Base-by-base conservation (phyloP, 1,140 invertebrate species). In the Penaeus indicus region DNA sequence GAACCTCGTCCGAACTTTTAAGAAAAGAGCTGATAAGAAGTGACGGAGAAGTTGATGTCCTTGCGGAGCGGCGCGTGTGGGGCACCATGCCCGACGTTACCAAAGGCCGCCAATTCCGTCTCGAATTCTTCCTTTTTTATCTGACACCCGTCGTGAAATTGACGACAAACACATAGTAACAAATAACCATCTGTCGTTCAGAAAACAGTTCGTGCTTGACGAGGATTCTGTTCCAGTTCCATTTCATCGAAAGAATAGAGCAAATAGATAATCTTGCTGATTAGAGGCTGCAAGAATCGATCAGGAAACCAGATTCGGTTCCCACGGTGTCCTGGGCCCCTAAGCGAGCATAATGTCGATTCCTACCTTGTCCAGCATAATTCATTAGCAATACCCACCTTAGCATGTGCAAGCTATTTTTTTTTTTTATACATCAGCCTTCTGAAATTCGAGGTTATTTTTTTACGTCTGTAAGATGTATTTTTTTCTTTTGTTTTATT, bases 21-120 rank as follows among this genome's bases (percentile, higher is more conserved):
- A 80, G 85, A 81, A 86, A 86, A 72, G n/a, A 4, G 18, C 1
- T 54, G 62, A 32, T 62, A 21, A 54, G n/a, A 62, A 25, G 42
- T 47, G 62, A 32, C 16, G 64, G 62, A 63, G 64, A 80, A 63
- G 85, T 86, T 77, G 85, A 67, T 63, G 85, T 67, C 85, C 85
- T 86, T 86, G 85, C 77, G 63, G 61, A 16, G 32, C 22, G 85
- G 62, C 75, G 77, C 72, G 85, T 78, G 64, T 79, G 62, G 25
- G 77, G 62, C 78, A 80, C 85, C 85, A 67, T 77, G 85, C 85
- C 78, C 22, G 27, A 25, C 11, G 54, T 54, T 54, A 32, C 32
- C 38, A 38, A 47, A 77, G 38, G 63, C 19, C 11, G 21, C 63
- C 32, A n/a, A 16, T 63, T 78, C 60, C 42, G 0, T 27, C 25